Conservation (phyloP, 2,113 vertebrate genomes). For the Psilopsiagon aurifrons region DNA sequence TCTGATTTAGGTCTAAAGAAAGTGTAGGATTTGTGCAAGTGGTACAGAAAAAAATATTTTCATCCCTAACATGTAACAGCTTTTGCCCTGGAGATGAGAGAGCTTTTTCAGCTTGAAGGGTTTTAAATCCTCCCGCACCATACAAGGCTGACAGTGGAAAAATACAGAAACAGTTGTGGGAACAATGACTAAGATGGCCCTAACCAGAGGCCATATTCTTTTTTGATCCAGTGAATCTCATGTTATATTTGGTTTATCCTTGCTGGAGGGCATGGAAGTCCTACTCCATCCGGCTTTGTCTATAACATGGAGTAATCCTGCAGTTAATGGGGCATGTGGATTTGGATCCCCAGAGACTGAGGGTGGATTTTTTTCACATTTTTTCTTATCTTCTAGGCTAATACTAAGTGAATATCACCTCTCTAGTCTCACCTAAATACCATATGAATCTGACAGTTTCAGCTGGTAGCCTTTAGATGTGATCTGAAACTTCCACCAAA, state of each 20-base stretch:
- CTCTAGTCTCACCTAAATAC: background rate
- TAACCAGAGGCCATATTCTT: background rate
- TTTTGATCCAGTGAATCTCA: background rate
- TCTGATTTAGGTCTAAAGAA: background rate
- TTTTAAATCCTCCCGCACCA: background rate
- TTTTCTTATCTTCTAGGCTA: background rate
- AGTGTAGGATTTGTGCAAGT: background rate
- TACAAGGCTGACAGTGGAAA: background rate
- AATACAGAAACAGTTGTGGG: background rate
- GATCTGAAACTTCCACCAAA: background rate
- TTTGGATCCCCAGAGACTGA: background rate
- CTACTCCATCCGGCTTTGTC: background rate
- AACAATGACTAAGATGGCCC: background rate
- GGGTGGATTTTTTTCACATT: background rate
- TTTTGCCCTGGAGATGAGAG: background rate
- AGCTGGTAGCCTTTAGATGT: rapidly evolving
- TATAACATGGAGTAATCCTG: background rate
- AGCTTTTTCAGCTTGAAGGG: background rate
- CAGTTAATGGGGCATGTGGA: background rate
- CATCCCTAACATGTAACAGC: background rate
- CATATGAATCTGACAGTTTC: background rate
- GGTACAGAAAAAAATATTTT: background rate
- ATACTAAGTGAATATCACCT: background rate
- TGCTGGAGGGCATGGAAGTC: background rate
- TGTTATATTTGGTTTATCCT: background rate